Conservation (phyloP, 2,113 vertebrate genomes). For the Caloenas nicobarica region DNA sequence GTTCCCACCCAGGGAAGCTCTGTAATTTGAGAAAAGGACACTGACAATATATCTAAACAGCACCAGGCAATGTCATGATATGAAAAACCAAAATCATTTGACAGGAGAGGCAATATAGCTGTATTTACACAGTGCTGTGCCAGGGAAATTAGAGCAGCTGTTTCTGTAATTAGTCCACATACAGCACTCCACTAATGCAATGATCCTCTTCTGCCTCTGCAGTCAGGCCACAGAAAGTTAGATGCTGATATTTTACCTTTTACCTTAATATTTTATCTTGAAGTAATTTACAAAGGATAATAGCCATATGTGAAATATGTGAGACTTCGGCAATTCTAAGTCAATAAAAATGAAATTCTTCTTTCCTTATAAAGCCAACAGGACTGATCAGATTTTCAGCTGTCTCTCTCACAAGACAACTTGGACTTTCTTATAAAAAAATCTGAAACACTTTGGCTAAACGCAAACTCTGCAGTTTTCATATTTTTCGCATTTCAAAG, state of each 20-base stretch:
- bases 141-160: neutral
- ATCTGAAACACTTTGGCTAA: neutral
- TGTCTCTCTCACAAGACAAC: neutral
- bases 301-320: neutral
- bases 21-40: neutral
- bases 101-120: neutral
- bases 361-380: neutral
- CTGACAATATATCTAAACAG: neutral
- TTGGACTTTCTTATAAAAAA: neutral
- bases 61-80: accelerated
- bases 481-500: neutral
- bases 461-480: neutral
- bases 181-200: neutral
- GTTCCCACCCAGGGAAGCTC: neutral
- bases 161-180: neutral
- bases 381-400: neutral
- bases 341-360: neutral
- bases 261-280: neutral
- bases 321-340: neutral
- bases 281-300: neutral
- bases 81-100: neutral
- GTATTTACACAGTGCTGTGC: neutral
- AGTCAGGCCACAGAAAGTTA: neutral
- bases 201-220: neutral
- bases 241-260: neutral